phyloP scores from a whole-genome alignment of 2,797 vertebrate species.

The Sternarchorhynchus goeldii region DNA sequence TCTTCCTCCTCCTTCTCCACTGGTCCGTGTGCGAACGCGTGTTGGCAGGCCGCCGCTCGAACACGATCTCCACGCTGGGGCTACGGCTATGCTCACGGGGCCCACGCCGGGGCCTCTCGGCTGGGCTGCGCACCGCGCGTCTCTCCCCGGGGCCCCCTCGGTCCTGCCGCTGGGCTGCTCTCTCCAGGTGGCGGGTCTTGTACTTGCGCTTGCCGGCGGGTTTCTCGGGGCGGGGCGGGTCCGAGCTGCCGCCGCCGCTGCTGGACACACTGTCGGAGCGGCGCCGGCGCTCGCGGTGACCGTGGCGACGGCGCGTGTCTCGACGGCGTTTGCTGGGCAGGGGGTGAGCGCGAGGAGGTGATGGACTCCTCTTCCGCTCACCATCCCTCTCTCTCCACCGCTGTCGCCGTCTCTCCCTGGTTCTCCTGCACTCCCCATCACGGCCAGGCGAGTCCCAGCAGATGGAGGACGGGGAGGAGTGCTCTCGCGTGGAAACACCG shows the following conservation, averaged over 20 bases:
- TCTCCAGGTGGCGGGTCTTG: conserved; percentile 90
- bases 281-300: conserved; percentile 33
- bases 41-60: conserved; percentile 65
- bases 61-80: conserved; percentile 84
- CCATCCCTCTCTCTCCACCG: conserved; percentile 57
- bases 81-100: conserved; percentile 74
- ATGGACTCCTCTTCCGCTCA: conserved; percentile 61
- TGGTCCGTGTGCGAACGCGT: conserved; percentile 67
- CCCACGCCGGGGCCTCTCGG: conserved; percentile 62
- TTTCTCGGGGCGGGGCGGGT: conserved; percentile 65
- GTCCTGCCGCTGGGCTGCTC: conserved; percentile 42
- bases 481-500: background rate
- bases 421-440: conserved; percentile 54
- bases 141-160: conserved; percentile 67
- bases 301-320: conserved; percentile 51
- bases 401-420: conserved; percentile 63
- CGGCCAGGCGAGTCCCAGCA: conserved; percentile 19
- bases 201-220: conserved; percentile 93
- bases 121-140: conserved; percentile 72
- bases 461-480: background rate
- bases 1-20: conserved; percentile 90
- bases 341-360: background rate
- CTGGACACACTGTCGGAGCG: conserved; percentile 61
- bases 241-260: conserved; percentile 23
- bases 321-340: conserved; percentile 41